Evolutionary conservation across 30 jellyfish, hydroid and myxozoan species (phyloP).

Genomic region (Turritopsis rubra): DNA sequence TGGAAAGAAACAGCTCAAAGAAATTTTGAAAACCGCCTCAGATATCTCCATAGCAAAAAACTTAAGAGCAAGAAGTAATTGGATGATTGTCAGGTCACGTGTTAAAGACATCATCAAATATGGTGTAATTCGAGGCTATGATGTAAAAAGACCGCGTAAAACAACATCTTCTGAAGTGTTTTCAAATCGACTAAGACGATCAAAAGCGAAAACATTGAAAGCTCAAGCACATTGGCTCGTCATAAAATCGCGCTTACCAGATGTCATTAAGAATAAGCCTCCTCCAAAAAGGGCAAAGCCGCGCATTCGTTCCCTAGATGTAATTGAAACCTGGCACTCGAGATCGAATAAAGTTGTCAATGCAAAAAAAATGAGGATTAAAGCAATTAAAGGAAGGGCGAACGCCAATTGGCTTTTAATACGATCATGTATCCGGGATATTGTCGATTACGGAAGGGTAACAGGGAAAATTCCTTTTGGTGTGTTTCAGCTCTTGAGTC

Average conservation of each 20-base stretch:
- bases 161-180: not conserved
- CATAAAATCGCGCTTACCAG: not conserved
- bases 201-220: constrained; percentile 4
- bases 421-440: constrained; percentile 20
- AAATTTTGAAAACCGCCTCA: not conserved
- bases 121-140: not conserved
- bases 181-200: not conserved
- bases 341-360: not conserved
- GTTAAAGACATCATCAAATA: constrained; percentile 15
- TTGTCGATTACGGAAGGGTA: constrained; percentile 33
- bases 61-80: constrained; percentile 24
- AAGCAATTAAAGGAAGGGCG: constrained; percentile 30
- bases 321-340: not conserved
- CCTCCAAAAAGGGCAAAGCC: not conserved
- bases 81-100: constrained; percentile 28
- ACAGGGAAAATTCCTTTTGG: constrained; percentile 19
- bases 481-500: not conserved
- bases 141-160: not conserved
- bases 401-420: constrained; percentile 33
- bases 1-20: not conserved
- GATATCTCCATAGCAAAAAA: not conserved
- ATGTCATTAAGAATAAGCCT: not conserved
- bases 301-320: not conserved
- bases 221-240: constrained; percentile 16
- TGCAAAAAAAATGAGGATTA: not conserved